phyloP scores from a whole-genome alignment of 2,797 vertebrate species.

The Hyperoplus immaculatus region DNA sequence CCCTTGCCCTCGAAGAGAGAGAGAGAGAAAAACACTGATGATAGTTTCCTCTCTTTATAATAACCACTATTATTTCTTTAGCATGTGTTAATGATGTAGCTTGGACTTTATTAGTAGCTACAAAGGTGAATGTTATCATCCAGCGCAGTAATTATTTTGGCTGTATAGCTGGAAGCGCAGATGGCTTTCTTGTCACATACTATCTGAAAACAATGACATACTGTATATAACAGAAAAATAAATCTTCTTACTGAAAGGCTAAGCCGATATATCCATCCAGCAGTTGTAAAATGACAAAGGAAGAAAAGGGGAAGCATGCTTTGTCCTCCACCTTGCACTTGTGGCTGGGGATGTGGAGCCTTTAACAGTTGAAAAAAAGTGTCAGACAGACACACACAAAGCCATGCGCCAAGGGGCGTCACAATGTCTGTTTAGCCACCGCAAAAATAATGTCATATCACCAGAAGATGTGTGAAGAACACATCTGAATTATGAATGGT shows the following conservation, averaged over 20 bases:
- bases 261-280: not conserved
- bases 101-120: not conserved
- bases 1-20: slow-evolving; percentile 40
- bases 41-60: not conserved
- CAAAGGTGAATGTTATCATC: not conserved
- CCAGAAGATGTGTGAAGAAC: slow-evolving; percentile 80
- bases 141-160: not conserved
- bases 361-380: slow-evolving; percentile 63
- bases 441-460: slow-evolving; percentile 82
- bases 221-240: not conserved
- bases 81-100: slow-evolving; percentile 17
- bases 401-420: slow-evolving; percentile 52
- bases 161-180: not conserved
- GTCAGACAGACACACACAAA: slow-evolving; percentile 60
- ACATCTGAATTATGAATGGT: slow-evolving; percentile 83
- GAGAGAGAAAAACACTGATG: not conserved
- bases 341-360: slow-evolving; percentile 54
- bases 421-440: slow-evolving; percentile 74
- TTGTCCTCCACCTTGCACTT: slow-evolving; percentile 43
- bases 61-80: slow-evolving; percentile 10
- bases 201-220: not conserved
- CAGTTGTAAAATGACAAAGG: slow-evolving; percentile 32
- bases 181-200: slow-evolving; percentile 2
- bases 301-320: not conserved
- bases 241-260: not conserved